Conservation (phyloP, 35 echinoderm and acorn worm species). For the Ptychodera flava region DNA sequence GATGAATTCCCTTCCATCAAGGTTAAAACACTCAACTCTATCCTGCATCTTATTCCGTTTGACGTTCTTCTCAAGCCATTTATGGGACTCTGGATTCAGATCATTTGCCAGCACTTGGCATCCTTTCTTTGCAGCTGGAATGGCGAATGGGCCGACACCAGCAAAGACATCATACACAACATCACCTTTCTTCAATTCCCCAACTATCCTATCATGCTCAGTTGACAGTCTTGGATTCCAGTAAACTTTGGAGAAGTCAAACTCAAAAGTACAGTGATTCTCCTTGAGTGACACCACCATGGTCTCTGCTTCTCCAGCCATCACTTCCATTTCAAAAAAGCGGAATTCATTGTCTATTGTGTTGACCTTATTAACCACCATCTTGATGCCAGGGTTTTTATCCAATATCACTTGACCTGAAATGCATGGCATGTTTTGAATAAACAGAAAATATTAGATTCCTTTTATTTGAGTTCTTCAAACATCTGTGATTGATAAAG, state of each 20-base stretch:
- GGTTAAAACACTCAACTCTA: slow-evolving; percentile 35
- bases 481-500: too few species aligned
- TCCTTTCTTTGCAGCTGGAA: slow-evolving; percentile 75
- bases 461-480: too few species aligned
- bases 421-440: too few species aligned
- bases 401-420: slow-evolving; percentile 77
- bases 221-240: slow-evolving; percentile 89
- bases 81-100: slow-evolving; percentile 83
- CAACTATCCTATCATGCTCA: slow-evolving; percentile 72
- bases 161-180: slow-evolving; percentile 91
- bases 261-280: slow-evolving; percentile 48
- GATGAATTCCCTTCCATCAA: slow-evolving; percentile 83
- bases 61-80: slow-evolving; percentile 61
- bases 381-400: slow-evolving; percentile 75
- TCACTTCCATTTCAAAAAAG: slow-evolving; percentile 92
- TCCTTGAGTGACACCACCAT: slow-evolving; percentile 66
- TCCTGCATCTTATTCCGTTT: slow-evolving; percentile 63
- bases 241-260: slow-evolving; percentile 99
- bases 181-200: slow-evolving; percentile 1
- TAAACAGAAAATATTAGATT: too few species aligned
- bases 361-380: slow-evolving; percentile 74
- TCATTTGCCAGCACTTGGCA: slow-evolving; percentile 77
- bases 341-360: slow-evolving; percentile 90
- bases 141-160: slow-evolving; percentile 88
- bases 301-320: slow-evolving; percentile 61